Evolutionary conservation across 2,797 vertebrate genomes (phyloP).

Genomic region (Setipinna tenuifilis): DNA sequence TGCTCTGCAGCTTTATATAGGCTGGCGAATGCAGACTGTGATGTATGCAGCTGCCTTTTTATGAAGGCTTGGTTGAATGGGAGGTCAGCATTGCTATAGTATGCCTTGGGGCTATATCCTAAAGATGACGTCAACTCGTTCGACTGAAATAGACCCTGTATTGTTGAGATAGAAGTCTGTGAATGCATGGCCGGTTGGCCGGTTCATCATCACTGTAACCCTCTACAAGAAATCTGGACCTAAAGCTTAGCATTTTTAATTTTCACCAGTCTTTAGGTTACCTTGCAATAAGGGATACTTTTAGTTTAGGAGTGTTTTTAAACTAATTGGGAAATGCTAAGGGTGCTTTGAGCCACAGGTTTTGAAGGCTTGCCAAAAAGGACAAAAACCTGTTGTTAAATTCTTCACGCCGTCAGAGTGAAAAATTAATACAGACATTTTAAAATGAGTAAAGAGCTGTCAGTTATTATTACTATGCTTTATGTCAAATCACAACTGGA

Average conservation of each 20-base stretch:
- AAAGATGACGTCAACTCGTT: no score
- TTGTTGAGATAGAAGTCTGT: not conserved
- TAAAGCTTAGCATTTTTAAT: not conserved
- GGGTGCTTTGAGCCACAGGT: not conserved
- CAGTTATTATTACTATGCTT: not conserved
- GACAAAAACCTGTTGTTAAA: not conserved
- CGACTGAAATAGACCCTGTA: no score
- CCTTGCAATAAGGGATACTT: not conserved
- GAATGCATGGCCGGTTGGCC: not conserved
- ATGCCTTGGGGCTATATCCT: no score
- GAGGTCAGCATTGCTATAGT: no score
- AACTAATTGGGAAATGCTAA: no score
- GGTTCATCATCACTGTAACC: no score
- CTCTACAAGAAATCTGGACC: not conserved
- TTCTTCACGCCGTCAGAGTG: not conserved
- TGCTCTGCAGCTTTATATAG: no score
- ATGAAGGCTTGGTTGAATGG: no score
- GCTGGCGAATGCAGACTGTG: no score
- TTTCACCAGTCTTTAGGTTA: not conserved
- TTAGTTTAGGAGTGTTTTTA: not conserved
- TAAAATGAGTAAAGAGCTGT: not conserved
- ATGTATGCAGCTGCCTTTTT: no score
- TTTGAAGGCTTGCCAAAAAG: not conserved
- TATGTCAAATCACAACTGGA: not conserved
- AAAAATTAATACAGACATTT: no score